These are phyloP conservation scores for Watsonalla cultraria DNA, from an alignment of 2,888 invertebrate species.

Conservation along the genomic window DNA sequence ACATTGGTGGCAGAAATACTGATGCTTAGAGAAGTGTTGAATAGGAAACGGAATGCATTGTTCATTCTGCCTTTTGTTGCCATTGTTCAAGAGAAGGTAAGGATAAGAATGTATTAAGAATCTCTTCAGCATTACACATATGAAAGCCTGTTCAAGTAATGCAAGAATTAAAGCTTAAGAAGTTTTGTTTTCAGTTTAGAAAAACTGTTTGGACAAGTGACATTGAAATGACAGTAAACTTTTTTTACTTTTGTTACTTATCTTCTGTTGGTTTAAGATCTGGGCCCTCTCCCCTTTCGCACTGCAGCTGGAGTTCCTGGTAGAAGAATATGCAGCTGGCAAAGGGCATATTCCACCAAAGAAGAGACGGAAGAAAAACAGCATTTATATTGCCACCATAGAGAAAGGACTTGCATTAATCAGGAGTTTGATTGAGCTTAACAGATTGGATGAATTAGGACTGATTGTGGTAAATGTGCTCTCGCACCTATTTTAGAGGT, in stretches of 20 bases:
- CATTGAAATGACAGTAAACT: background rate
- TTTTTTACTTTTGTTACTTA: background rate
- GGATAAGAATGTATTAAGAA: background rate
- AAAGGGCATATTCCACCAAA: conserved; percentile 94
- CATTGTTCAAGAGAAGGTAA: conserved; percentile 97
- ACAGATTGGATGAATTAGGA: conserved; percentile 87
- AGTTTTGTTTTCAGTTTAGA: no score
- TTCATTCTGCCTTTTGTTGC: conserved; percentile 97
- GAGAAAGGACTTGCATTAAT: conserved; percentile 94
- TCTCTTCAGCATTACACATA: no score
- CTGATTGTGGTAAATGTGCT: conserved; percentile 80
- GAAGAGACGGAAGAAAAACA: conserved; percentile 84
- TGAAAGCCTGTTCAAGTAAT: no score
- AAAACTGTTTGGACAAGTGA: no score
- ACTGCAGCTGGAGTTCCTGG: conserved; percentile 89
- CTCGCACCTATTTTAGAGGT: background rate
- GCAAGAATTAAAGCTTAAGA: no score
- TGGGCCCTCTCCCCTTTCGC: conserved; percentile 92
- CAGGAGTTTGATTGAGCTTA: conserved; percentile 89
- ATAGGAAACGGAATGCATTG: conserved; percentile 88
- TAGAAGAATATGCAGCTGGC: conserved; percentile 97
- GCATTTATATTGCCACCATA: conserved; percentile 94
- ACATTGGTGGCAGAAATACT: conserved; percentile 97
- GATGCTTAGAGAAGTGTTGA: conserved; percentile 91
- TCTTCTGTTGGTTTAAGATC: conserved; percentile 75